Conservation (phyloP, 2,113 vertebrate species). For the cat (Felis catus) region DNA sequence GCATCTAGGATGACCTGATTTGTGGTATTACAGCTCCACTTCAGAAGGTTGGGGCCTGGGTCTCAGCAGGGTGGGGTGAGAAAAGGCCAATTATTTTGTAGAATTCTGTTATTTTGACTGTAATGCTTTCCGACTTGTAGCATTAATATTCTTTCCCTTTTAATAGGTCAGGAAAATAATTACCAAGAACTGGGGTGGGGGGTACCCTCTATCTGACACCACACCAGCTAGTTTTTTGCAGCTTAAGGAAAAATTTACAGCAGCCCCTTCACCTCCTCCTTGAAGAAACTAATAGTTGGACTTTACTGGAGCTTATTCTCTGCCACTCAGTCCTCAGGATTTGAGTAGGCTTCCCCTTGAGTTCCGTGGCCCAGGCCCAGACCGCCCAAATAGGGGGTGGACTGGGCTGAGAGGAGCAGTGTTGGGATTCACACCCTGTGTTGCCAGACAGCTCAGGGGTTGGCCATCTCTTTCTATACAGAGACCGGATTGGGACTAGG, state of each 20-base stretch:
- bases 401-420: background rate
- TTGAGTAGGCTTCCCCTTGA: background rate
- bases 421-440: background rate
- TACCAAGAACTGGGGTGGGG: fast-evolving
- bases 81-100: background rate
- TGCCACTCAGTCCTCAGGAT: background rate
- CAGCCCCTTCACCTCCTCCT: fast-evolving
- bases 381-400: background rate
- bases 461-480: background rate
- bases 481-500: too few relatives aligned
- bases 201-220: background rate
- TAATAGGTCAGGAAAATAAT: background rate
- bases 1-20: background rate
- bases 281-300: background rate
- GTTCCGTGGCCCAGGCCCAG: fast-evolving
- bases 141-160: background rate
- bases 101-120: background rate
- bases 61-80: background rate
- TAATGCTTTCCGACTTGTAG: background rate
- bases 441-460: background rate
- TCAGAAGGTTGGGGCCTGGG: background rate
- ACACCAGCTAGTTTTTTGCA: too few relatives aligned
- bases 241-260: background rate
- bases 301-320: background rate
- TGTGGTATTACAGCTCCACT: background rate